These are phyloP conservation scores for Scalopus aquaticus DNA, from an alignment of 2,113 vertebrate genomes.

Conservation along the genomic window DNA sequence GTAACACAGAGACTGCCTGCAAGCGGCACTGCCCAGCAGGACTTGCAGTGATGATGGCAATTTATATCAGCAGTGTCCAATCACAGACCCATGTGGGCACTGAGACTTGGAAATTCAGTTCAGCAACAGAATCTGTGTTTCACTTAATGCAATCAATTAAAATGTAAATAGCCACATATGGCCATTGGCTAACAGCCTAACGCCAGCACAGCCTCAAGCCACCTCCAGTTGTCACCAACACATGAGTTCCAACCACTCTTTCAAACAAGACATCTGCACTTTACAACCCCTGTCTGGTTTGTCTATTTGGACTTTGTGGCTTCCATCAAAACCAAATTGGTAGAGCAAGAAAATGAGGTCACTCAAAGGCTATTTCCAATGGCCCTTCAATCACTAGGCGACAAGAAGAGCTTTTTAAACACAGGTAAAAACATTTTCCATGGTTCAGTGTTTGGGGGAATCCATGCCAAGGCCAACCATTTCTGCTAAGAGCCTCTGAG, in stretches of 20 bases:
- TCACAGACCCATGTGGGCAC: background rate
- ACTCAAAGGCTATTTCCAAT: background rate
- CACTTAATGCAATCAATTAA: constrained; percentile 8
- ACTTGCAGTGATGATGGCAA: background rate
- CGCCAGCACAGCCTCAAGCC: background rate
- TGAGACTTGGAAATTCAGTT: background rate
- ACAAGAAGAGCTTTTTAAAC: background rate
- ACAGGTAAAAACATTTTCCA: background rate
- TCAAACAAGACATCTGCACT: background rate
- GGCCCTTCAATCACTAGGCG: background rate
- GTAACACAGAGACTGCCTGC: background rate
- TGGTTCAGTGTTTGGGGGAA: background rate
- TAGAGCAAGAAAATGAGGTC: background rate
- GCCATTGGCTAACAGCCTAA: background rate
- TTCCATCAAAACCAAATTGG: background rate
- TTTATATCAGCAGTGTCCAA: background rate
- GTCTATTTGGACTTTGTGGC: background rate
- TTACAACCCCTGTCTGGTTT: background rate
- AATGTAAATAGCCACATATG: background rate
- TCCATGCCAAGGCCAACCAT: background rate
- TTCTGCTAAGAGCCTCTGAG: background rate
- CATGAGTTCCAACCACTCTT: background rate
- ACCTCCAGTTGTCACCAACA: background rate
- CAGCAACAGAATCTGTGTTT: background rate
- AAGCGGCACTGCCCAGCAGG: background rate